A percentile compares a stretch with the other conserved stretches of the same genome.
These are phyloP conservation scores for Silurus lanzhouensis DNA, from an alignment of 2,797 vertebrate species.

Conservation along the genomic window DNA sequence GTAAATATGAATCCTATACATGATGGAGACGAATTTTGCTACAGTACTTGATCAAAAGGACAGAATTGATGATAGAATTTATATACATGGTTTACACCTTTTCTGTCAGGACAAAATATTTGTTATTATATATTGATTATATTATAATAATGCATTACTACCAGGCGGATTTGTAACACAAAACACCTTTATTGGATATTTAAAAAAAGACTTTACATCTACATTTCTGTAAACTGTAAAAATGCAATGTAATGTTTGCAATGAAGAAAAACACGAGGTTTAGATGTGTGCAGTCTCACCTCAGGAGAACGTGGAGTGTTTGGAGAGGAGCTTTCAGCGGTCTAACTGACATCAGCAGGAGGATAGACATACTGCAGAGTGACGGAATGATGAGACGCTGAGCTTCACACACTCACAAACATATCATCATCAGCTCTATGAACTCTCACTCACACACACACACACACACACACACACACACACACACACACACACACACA, in stretches of 20 bases:
- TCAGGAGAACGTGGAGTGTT: background rate
- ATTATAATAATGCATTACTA: too few species aligned
- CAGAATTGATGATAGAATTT: too few species aligned
- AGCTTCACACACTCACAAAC: slow-evolving; percentile 35
- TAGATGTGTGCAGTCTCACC: slow-evolving; percentile 3
- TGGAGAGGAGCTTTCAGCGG: slow-evolving; percentile 18
- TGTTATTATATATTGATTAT: too few species aligned
- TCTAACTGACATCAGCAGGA: slow-evolving; percentile 37
- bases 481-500: slow-evolving; percentile 13
- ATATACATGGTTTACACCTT: too few species aligned
- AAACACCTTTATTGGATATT: background rate
- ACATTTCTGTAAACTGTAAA: too few species aligned
- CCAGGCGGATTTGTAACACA: too few species aligned
- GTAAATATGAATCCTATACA: background rate
- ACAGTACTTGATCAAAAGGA: background rate
- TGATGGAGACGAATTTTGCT: background rate
- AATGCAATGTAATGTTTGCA: background rate
- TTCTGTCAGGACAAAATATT: too few species aligned
- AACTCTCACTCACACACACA: slow-evolving; percentile 39
- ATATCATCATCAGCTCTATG: slow-evolving; percentile 49
- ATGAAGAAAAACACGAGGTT: background rate
- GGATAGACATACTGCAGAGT: slow-evolving; percentile 10
- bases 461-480: slow-evolving; percentile 16
- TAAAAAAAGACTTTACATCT: background rate
- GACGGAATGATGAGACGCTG: slow-evolving; percentile 19